Evolutionary conservation across 2,113 vertebrate genomes (phyloP).

Genomic region (Tragulus kanchil): DNA sequence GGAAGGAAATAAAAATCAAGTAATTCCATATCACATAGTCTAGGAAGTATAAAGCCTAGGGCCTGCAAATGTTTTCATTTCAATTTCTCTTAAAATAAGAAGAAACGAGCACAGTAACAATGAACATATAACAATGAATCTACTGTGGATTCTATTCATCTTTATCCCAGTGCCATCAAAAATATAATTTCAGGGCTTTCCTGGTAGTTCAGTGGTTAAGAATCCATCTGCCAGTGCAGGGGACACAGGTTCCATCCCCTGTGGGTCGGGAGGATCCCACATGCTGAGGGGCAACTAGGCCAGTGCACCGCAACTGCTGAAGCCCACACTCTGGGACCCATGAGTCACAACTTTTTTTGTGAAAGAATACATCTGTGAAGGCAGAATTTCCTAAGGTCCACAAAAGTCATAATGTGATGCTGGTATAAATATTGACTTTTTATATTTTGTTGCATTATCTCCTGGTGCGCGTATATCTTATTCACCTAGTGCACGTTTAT

Average conservation of each 20-base stretch:
- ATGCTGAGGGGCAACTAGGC: background rate
- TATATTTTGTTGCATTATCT: background rate
- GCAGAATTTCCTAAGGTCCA: background rate
- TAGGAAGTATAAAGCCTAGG: background rate
- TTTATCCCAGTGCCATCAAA: background rate
- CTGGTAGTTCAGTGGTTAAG: background rate
- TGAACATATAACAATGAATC: background rate
- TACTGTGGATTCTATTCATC: background rate
- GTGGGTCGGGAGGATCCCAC: background rate
- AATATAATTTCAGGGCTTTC: background rate
- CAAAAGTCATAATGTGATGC: background rate
- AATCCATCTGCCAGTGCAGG: fast-evolving
- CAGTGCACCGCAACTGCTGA: background rate
- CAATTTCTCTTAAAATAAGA: slow-evolving; percentile 50
- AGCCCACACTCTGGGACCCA: fast-evolving
- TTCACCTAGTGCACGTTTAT: background rate
- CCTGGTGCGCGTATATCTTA: background rate
- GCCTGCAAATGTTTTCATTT: background rate
- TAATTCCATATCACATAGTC: background rate
- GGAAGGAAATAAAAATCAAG: background rate
- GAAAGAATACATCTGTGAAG: background rate
- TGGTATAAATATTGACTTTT: background rate
- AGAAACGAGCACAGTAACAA: background rate
- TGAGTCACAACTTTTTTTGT: background rate
- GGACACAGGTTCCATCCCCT: background rate